Conservation (phyloP, 2,113 vertebrate species). For the Rana temporaria region DNA sequence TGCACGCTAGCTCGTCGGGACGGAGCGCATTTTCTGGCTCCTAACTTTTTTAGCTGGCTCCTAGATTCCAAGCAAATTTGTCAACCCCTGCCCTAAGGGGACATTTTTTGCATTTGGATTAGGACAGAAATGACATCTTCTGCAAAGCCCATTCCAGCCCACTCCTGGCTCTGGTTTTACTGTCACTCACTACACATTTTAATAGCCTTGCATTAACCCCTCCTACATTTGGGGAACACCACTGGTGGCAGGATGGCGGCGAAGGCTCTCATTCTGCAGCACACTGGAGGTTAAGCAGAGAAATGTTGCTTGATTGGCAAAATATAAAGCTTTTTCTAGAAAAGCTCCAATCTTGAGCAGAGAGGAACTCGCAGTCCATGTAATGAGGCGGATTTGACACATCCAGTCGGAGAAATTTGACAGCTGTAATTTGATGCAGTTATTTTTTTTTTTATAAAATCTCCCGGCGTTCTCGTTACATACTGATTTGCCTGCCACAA, state of each 20-base stretch:
- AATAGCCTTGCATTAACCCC: conserved; percentile 23
- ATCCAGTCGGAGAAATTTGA: conserved; percentile 51
- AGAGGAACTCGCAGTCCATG: conserved; percentile 46
- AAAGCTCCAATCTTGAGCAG: conserved; percentile 35
- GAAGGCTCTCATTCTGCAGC: neutral
- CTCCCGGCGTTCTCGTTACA: conserved; percentile 37
- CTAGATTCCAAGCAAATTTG: too few relatives aligned
- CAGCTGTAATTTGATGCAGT: conserved; percentile 57
- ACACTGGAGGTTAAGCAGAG: conserved; percentile 29
- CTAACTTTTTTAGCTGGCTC: too few relatives aligned
- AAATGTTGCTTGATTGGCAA: conserved; percentile 42
- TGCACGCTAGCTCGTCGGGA: too few relatives aligned
- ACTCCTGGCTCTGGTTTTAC: neutral
- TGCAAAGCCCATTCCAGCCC: neutral
- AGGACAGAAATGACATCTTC: conserved; percentile 7
- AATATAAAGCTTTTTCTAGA: conserved; percentile 40
- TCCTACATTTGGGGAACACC: neutral
- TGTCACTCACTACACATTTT: conserved; percentile 8
- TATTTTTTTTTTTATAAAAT: conserved; percentile 49
- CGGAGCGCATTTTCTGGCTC: too few relatives aligned
- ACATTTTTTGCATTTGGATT: conserved; percentile 30
- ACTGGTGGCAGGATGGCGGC: neutral
- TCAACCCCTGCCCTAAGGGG: too few relatives aligned
- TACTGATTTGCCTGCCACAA: conserved; percentile 46
- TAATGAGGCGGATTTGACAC: conserved; percentile 57